Conservation (phyloP, 2,888 invertebrate genomes). For the Drosophila differens region DNA sequence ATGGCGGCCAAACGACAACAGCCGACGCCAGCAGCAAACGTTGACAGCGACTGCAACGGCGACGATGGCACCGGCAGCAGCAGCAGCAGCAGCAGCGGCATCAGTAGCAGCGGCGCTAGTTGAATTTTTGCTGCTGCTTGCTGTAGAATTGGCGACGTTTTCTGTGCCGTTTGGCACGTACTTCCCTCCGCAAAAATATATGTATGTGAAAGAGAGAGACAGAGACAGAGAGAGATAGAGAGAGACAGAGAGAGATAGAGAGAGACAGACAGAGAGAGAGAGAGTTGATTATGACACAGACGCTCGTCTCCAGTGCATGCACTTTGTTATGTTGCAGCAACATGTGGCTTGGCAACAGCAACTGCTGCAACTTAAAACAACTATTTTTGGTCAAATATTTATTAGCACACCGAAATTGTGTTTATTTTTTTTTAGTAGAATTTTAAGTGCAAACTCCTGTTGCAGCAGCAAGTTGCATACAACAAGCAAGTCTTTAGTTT, state of each 20-base stretch:
- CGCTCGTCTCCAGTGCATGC: constrained; percentile 36
- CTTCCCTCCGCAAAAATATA: constrained; percentile 5
- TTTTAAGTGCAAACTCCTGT: constrained; percentile 77
- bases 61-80: constrained; percentile 9
- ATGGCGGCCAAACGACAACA: constrained; percentile 85
- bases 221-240: background rate
- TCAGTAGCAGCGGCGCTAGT: constrained; percentile 10
- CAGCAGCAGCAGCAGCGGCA: constrained; percentile 13
- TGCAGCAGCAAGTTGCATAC: constrained; percentile 34
- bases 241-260: background rate
- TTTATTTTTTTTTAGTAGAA: constrained; percentile 39
- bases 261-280: background rate
- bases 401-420: constrained; percentile 21
- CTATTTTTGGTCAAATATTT: constrained; percentile 44
- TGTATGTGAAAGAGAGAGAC: background rate
- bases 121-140: constrained; percentile 32
- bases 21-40: constrained; percentile 79
- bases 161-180: constrained; percentile 70
- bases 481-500: constrained; percentile 31
- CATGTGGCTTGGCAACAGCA: constrained; percentile 58
- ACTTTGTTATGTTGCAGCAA: constrained; percentile 51
- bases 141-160: constrained; percentile 38
- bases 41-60: constrained; percentile 21
- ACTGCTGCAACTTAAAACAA: constrained; percentile 26
- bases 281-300: constrained; percentile 51